Evolutionary conservation across 2,888 invertebrate species (phyloP).

Genomic region (Philaethria dido): DNA sequence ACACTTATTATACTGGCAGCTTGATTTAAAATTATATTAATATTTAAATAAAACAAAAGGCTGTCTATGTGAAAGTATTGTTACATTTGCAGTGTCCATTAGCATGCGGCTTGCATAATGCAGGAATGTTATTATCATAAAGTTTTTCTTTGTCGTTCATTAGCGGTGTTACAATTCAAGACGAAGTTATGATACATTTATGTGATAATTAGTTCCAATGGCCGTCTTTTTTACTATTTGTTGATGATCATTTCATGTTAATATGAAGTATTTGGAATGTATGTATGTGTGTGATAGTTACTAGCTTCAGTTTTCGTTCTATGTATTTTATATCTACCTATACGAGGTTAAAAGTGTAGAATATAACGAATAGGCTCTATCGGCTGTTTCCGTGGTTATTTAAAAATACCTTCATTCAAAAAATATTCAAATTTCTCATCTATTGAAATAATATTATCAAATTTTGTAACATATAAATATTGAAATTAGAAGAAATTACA

Average conservation of each 20-base stretch:
- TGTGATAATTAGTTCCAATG: slow-evolving; percentile 16
- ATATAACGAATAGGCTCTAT: neutral
- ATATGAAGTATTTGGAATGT: neutral
- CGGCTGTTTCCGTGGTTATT: too few relatives aligned
- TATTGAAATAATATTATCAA: too few relatives aligned
- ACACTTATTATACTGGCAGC: slow-evolving; percentile 7
- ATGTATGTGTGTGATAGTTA: neutral
- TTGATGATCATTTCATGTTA: neutral
- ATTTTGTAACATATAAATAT: too few relatives aligned
- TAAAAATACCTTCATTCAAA: too few relatives aligned
- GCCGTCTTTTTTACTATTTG: slow-evolving; percentile 9
- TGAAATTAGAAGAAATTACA: too few relatives aligned
- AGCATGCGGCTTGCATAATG: slow-evolving; percentile 56
- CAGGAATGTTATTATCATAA: slow-evolving; percentile 46
- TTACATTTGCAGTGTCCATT: slow-evolving; percentile 39
- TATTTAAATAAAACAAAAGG: slow-evolving; percentile 35
- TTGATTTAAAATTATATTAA: slow-evolving; percentile 21
- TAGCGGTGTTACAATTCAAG: slow-evolving; percentile 32
- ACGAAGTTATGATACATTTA: slow-evolving; percentile 13
- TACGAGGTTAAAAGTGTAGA: neutral
- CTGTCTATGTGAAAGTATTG: slow-evolving; percentile 46
- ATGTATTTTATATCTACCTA: too few relatives aligned
- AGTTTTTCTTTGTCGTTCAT: slow-evolving; percentile 37
- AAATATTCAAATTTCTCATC: too few relatives aligned
- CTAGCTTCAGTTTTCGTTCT: too few relatives aligned